Conservation (phyloP, 2,888 invertebrate species). For the Lasioglossum pauxillum region DNA sequence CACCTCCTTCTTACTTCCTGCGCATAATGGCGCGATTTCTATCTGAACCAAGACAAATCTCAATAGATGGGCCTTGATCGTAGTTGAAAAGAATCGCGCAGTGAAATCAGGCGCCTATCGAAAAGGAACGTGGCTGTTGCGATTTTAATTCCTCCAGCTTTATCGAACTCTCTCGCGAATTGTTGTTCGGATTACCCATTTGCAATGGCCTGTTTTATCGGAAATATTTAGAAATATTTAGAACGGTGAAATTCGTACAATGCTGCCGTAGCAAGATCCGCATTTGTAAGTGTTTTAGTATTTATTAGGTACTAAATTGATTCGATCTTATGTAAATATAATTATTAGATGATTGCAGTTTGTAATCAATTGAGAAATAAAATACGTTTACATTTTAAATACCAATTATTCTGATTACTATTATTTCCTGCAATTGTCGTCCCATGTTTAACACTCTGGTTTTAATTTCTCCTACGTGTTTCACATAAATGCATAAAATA, state of each 20-base stretch:
- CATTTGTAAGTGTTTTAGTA: neutral
- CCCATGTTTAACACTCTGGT: too few relatives aligned
- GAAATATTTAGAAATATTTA: slow-evolving; percentile 8
- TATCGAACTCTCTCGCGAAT: slow-evolving; percentile 56
- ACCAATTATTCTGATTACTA: too few relatives aligned
- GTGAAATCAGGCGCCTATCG: slow-evolving; percentile 69
- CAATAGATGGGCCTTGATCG: slow-evolving; percentile 46
- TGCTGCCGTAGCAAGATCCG: neutral
- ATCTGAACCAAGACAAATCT: slow-evolving; percentile 56
- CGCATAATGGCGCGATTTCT: slow-evolving; percentile 72
- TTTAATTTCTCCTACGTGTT: too few relatives aligned
- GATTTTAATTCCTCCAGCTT: slow-evolving; percentile 32
- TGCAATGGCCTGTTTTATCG: neutral
- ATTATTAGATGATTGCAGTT: neutral
- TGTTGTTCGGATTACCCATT: neutral
- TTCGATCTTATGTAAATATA: neutral
- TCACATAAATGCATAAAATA: too few relatives aligned
- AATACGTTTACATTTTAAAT: neutral
- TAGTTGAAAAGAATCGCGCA: slow-evolving; percentile 46
- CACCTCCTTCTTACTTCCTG: slow-evolving; percentile 75
- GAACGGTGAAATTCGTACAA: neutral
- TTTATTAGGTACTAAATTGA: neutral
- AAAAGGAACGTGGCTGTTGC: slow-evolving; percentile 61
- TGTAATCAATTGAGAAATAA: neutral
- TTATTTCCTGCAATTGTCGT: too few relatives aligned